phyloP scores from a whole-genome alignment of 2,113 vertebrate species.

The Panthera tigris region DNA sequence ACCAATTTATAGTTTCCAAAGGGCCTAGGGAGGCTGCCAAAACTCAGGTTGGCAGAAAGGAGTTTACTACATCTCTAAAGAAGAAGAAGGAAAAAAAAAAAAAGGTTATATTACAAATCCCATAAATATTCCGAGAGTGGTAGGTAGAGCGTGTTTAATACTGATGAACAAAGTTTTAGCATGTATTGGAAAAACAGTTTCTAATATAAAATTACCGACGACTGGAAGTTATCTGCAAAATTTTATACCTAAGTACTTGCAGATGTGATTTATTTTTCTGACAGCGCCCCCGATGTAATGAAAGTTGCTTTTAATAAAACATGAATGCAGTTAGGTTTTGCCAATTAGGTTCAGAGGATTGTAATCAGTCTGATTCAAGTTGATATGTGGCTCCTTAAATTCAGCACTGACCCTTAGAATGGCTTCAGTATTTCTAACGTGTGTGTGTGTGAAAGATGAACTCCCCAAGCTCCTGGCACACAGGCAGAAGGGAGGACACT shows the following conservation, averaged over 20 bases:
- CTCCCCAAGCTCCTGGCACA: neutral
- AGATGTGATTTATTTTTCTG: constrained; percentile 85
- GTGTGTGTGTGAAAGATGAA: constrained; percentile 61
- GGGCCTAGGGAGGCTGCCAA: constrained; percentile 54
- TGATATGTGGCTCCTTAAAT: constrained; percentile 70
- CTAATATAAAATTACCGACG: constrained; percentile 80
- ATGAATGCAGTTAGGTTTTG: constrained; percentile 81
- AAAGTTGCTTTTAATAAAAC: constrained; percentile 86
- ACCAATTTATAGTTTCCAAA: constrained; percentile 75
- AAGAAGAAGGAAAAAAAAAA: neutral
- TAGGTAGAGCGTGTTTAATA: constrained; percentile 79
- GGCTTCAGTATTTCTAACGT: constrained; percentile 29
- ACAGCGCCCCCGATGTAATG: constrained; percentile 79
- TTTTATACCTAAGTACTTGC: constrained; percentile 85
- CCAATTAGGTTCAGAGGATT: constrained; percentile 80
- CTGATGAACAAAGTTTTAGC: constrained; percentile 75
- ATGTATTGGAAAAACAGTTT: constrained; percentile 80
- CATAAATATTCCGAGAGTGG: constrained; percentile 78
- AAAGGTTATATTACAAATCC: constrained; percentile 74
- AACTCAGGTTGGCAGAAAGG: constrained; percentile 80
- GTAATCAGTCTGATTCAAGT: constrained; percentile 80
- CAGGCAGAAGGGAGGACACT: neutral
- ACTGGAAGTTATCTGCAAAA: constrained; percentile 85
- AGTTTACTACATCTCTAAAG: constrained; percentile 81
- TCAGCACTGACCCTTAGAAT: constrained; percentile 63